A percentile compares a stretch with the other conserved stretches of the same genome.
phyloP scores from a whole-genome alignment of 2,888 invertebrate species.

The Erannis defoliaria region DNA sequence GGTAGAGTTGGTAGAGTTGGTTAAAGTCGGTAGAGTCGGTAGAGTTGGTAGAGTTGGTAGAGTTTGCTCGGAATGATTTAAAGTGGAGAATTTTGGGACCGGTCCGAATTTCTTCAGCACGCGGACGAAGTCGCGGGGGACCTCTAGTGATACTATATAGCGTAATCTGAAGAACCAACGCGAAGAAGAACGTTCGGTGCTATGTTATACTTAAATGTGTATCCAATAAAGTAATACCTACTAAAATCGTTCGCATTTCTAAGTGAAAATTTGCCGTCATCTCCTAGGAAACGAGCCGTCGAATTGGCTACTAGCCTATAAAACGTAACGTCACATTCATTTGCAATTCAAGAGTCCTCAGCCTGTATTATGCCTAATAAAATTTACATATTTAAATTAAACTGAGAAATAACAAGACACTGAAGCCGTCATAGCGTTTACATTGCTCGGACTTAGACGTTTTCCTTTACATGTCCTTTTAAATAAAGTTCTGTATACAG shows the following conservation, averaged over 20 bases:
- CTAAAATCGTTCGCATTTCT: constrained; percentile 69
- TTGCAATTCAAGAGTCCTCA: constrained; percentile 85
- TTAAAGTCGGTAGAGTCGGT: too few relatives aligned
- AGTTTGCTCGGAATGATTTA: too few relatives aligned
- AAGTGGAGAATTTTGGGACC: too few relatives aligned
- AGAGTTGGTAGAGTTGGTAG: too few relatives aligned
- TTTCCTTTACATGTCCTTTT: constrained; percentile 32
- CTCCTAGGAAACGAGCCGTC: constrained; percentile 76
- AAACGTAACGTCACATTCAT: constrained; percentile 85
- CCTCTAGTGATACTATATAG: too few relatives aligned
- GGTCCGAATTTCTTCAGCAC: too few relatives aligned
- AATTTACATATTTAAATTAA: constrained; percentile 87
- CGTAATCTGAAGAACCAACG: constrained; percentile 48
- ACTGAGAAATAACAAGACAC: constrained; percentile 84
- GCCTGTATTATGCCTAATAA: constrained; percentile 85
- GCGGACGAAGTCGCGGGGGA: too few relatives aligned
- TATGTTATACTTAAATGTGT: constrained; percentile 52
- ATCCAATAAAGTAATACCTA: constrained; percentile 65
- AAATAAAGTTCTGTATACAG: constrained; percentile 11
- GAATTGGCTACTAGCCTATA: constrained; percentile 85
- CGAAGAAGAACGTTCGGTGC: too few relatives aligned
- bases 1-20: too few relatives aligned
- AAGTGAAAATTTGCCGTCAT: constrained; percentile 82
- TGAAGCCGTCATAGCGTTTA: constrained; percentile 73
- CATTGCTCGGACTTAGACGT: constrained; percentile 62